phyloP scores from a whole-genome alignment of 2,113 vertebrate species.

The Lucifuga dentata region DNA sequence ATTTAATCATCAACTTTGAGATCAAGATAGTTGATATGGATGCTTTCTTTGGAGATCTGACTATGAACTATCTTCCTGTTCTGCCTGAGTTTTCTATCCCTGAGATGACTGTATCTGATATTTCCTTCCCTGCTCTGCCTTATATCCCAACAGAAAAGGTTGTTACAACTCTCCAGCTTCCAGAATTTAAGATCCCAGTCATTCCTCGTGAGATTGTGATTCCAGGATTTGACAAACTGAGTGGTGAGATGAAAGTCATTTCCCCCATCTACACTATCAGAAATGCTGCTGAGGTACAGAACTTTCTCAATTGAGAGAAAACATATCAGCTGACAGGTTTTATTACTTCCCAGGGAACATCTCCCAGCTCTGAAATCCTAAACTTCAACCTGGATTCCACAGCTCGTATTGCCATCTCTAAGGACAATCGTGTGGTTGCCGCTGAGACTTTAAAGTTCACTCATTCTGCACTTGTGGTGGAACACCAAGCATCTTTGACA shows the following conservation, averaged over 20 bases:
- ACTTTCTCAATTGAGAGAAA: constrained; percentile 77
- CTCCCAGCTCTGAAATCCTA: constrained; percentile 80
- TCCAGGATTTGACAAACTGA: constrained; percentile 90
- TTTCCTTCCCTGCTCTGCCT: constrained; percentile 85
- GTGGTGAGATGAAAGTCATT: constrained; percentile 82
- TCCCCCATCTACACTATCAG: constrained; percentile 87
- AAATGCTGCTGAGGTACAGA: constrained; percentile 83
- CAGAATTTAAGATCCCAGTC: constrained; percentile 84
- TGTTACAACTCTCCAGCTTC: constrained; percentile 83
- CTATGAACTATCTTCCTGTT: constrained; percentile 73
- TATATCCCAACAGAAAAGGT: constrained; percentile 80
- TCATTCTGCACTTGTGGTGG: constrained; percentile 79
- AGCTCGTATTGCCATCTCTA: constrained; percentile 81
- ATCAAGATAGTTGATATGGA: constrained; percentile 79
- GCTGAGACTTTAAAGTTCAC: constrained; percentile 86
- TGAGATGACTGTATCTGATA: constrained; percentile 79
- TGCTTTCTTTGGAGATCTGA: constrained; percentile 83
- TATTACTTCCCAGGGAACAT: constrained; percentile 82
- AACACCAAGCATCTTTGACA: constrained; percentile 82
- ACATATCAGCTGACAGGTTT: constrained; percentile 82
- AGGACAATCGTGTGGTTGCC: constrained; percentile 80
- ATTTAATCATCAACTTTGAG: constrained; percentile 84
- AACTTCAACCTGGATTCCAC: constrained; percentile 86
- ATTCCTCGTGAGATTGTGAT: constrained; percentile 82
- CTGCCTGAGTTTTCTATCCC: constrained; percentile 80